Evolutionary conservation across 1,140 invertebrate genomes (phyloP).

Genomic region (Sminthurinus signatus): DNA sequence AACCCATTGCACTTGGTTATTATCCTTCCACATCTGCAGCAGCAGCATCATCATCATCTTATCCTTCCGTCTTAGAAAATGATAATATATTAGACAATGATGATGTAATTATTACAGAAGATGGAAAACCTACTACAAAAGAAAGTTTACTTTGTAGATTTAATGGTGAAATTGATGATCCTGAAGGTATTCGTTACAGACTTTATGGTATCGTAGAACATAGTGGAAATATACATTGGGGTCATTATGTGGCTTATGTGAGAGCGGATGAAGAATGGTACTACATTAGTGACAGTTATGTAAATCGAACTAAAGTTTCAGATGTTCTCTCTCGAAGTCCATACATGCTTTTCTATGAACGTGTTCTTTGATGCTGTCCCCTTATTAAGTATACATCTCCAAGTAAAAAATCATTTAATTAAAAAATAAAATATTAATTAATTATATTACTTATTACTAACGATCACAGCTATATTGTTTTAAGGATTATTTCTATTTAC

Average conservation of each 20-base stretch:
- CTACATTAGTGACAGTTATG: slow-evolving; percentile 80
- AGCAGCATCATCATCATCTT: no score
- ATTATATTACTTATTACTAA: no score
- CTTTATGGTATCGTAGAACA: slow-evolving; percentile 94
- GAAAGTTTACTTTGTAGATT: no score
- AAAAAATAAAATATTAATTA: no score
- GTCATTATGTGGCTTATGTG: slow-evolving; percentile 95
- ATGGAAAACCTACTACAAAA: neutral
- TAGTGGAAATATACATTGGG: slow-evolving; percentile 77
- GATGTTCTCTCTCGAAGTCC: slow-evolving; percentile 80
- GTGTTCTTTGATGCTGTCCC: slow-evolving; percentile 51
- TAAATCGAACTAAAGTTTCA: slow-evolving; percentile 69
- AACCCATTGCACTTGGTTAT: no score
- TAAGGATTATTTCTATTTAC: no score
- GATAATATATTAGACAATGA: neutral
- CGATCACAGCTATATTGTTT: no score
- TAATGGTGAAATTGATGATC: neutral
- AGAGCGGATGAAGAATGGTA: slow-evolving; percentile 72
- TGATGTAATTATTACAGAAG: no score
- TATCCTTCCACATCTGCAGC: no score
- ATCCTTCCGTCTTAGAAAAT: no score
- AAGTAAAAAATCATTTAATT: no score
- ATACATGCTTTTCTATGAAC: slow-evolving; percentile 96
- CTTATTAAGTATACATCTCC: no score
- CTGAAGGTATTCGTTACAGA: slow-evolving; percentile 55